Base-by-base conservation (phyloP, 2,113 vertebrate genomes). In the Gorilla gorilla region DNA sequence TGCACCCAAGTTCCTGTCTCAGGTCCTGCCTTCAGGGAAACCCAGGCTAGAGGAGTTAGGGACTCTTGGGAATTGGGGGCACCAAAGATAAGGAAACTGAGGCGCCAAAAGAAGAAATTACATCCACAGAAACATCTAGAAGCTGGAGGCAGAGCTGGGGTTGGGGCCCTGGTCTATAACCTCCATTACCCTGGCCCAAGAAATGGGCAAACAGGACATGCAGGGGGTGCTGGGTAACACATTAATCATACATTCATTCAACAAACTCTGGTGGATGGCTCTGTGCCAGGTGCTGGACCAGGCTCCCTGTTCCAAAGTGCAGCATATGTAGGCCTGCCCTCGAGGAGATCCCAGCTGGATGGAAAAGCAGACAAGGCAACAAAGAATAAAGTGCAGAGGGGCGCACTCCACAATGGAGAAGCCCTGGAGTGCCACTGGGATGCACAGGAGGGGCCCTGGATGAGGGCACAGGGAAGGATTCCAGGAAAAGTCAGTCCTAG, bases 401-500 rank as follows among this genome's bases (percentile, higher is more conserved):
- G 30, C 40, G 12, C 17, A 2, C 14, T 73, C 40, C 40, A 78
- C 2, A 1, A 27, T 0, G 11, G 23, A 80, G 27, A 6, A 12
- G 61, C 12, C 61, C 61, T 2, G 2, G 32, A 27, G 43, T 0
- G 10, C 52, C 11, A 0, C 11, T 11, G 5, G 45, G 2, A 48
- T 13, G 30, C 32, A 7, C 9, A 18, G 30, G 32, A 22, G 48
- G 3, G 68, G 22, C 38, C 23, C 55, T 64, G 79, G 66, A 57
- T 0, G 0, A 88, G 66, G 59, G 23, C 12, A 11, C 27, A 14
- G 27, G 80, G n/a, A 81, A 45, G 75, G 8, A 12, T 50, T 70
- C 50, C 78, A 35, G 25, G 5, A 72, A 68, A 13, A 81, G 45
- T 2, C 25, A 43, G 43, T 52, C 22, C 73, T 35, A 40, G 4